Evolutionary conservation across 2,113 vertebrate species (phyloP), one percentile per base, ranked within the genome.

Genomic region (Holacanthus passer): DNA sequence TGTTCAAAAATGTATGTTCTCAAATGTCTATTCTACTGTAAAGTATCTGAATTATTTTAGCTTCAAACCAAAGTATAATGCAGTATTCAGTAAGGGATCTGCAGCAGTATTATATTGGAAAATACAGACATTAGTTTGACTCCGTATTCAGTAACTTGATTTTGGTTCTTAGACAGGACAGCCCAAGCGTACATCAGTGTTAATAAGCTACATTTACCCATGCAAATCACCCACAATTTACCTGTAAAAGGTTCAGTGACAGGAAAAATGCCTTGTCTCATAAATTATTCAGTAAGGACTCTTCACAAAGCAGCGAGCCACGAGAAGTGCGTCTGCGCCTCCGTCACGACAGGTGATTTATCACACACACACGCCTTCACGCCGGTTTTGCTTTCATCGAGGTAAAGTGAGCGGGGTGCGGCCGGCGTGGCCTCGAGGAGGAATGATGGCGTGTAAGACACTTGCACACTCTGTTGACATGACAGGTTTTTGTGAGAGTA

Each of bases 271-370:
- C 56, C 66, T 32, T 2, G 8, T 39, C 56, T 80, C 58, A 63
- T 80, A n/a, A 52, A 65, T 83, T 37, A 79, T 81, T 73, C 78
- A 84, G 2, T 60, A 74, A 73, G 58, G 52, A 55, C 48, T 31
- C 31, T 52, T 27, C 48, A 50, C 59, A 65, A 69, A 75, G 48
- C 64, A 64, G 22, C n/a, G 37, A 73, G 69, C 55, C 67, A 69
- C 2, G 2, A 35, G 67, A 62, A 27, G 70, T 52, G 77, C 66
- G 37, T 83, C 67, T 43, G 32, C 14, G n/a, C 43, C 76, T 76
- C 58, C 64, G 70, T 74, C 63, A 81, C 9, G 83, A 88, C 83
- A 83, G 77, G 77, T 74, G 71, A 87, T 87, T 82, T 73, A 87
- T 84, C 24, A 83, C 72, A 59, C 58, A 53, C 75, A 37, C 63